These are phyloP conservation scores for Xanthorhoe designata DNA, from an alignment of 2,888 invertebrate genomes.

Conservation along the genomic window DNA sequence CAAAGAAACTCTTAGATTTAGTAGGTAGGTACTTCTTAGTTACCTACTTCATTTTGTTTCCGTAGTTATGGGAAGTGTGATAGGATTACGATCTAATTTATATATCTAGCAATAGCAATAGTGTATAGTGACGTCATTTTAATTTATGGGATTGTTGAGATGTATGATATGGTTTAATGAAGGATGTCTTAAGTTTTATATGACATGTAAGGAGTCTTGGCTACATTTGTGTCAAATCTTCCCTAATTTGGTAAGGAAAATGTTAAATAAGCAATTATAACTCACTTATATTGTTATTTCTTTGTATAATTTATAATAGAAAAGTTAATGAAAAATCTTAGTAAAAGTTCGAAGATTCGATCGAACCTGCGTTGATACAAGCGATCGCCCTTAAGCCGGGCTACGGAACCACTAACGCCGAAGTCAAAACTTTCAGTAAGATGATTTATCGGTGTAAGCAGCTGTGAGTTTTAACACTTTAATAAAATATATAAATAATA, in stretches of 20 bases:
- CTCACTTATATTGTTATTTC: not conserved
- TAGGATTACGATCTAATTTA: not conserved
- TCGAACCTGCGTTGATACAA: no score
- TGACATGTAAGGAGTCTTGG: not conserved
- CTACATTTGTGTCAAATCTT: constrained; percentile 5
- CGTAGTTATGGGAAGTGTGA: not conserved
- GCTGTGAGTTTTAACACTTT: no score
- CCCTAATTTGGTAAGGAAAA: not conserved
- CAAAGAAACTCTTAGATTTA: not conserved
- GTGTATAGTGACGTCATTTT: constrained; percentile 2
- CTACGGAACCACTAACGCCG: no score
- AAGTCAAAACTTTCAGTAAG: no score
- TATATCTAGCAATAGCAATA: not conserved
- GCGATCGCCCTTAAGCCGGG: no score
- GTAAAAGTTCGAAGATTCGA: no score
- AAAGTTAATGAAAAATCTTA: no score
- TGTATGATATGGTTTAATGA: not conserved
- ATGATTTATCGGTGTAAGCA: no score
- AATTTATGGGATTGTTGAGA: not conserved
- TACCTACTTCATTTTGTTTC: not conserved
- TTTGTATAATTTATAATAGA: not conserved
- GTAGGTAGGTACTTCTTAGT: not conserved
- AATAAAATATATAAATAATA: no score
- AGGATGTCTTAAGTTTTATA: not conserved
- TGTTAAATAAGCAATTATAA: not conserved